Evolutionary conservation across 2,797 vertebrate species (phyloP).

Genomic region (Australoheros facetus): DNA sequence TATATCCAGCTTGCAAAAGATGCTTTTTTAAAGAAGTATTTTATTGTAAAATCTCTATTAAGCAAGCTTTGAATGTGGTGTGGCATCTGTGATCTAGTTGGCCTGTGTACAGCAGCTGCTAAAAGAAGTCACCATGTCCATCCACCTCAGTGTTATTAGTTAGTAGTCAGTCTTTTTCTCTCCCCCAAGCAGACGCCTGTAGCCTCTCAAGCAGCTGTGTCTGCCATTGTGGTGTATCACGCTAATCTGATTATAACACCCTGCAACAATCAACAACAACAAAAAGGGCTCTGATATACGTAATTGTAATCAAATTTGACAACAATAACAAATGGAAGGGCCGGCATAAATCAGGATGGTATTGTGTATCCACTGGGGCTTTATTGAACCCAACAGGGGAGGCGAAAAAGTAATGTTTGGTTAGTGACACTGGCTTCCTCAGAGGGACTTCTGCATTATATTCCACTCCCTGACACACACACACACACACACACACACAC

Average conservation of each 20-base stretch:
- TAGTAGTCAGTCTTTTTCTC: not conserved
- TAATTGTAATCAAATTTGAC: constrained; percentile 79
- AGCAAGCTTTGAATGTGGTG: not conserved
- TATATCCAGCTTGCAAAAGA: not conserved
- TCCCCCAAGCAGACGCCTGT: constrained; percentile 63
- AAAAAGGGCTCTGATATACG: constrained; percentile 70
- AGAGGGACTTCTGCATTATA: constrained; percentile 61
- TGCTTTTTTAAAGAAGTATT: not conserved
- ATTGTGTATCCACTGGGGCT: constrained; percentile 27
- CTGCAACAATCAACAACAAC: constrained; percentile 66
- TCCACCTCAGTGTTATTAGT: constrained; percentile 55
- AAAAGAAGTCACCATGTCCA: constrained; percentile 55
- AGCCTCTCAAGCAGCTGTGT: constrained; percentile 80
- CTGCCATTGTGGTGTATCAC: constrained; percentile 67
- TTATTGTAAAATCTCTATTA: not conserved
- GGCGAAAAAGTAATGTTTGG: constrained; percentile 62
- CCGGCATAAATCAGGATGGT: constrained; percentile 55
- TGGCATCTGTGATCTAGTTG: not conserved
- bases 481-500: constrained; percentile 27
- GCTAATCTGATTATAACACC: constrained; percentile 78
- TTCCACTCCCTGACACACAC: constrained; percentile 49
- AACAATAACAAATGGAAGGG: constrained; percentile 69
- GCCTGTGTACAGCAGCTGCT: constrained; percentile 8
- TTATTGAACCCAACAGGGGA: constrained; percentile 30
- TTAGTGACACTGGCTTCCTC: constrained; percentile 63